phyloP scores from a whole-genome alignment of 2,797 vertebrate species.

The Tauraco hartlaubi region DNA sequence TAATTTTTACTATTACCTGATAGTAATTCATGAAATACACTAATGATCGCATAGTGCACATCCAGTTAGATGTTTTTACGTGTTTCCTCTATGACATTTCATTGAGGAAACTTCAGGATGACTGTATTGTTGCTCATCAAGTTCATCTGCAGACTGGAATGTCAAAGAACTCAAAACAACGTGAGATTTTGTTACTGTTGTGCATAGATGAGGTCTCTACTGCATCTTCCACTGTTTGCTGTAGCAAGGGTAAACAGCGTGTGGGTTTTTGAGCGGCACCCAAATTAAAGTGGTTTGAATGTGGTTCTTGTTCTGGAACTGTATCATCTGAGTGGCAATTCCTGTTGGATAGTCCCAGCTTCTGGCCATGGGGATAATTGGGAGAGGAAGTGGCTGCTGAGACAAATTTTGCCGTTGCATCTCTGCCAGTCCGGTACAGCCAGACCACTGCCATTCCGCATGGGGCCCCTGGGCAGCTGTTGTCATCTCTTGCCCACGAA shows the following conservation, averaged over 20 bases:
- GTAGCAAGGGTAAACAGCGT: too few species aligned
- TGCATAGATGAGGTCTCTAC: fast-evolving
- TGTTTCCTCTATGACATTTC: background rate
- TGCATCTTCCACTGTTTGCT: background rate
- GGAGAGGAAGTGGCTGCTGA: background rate
- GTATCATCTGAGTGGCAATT: background rate
- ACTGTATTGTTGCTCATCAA: background rate
- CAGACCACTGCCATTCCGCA: fast-evolving
- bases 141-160: background rate
- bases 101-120: background rate
- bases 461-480: background rate
- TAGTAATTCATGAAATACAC: background rate
- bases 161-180: background rate
- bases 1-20: background rate
- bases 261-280: background rate
- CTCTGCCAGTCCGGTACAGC: background rate
- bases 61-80: background rate
- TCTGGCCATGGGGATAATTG: background rate
- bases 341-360: background rate
- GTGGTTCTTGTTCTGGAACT: background rate
- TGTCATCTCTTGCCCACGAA: background rate
- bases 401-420: background rate
- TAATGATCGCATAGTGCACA: background rate
- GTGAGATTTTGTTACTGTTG: background rate
- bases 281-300: background rate